Base-by-base conservation (phyloP, 2,113 vertebrate genomes). In the Edolisoma coerulescens region DNA sequence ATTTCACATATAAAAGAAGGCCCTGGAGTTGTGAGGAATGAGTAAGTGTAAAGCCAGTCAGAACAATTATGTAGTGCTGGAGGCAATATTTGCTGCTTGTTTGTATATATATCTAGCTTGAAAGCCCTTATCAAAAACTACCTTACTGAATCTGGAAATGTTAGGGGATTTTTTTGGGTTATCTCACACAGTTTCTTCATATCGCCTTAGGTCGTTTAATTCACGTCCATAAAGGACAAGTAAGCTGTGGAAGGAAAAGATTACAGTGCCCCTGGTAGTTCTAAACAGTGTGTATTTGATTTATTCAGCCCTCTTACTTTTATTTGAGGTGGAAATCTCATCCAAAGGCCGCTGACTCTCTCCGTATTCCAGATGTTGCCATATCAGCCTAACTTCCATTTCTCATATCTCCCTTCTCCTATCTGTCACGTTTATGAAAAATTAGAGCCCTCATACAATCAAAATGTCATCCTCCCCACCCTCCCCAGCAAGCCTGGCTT, bases 391-490 rank as follows among this genome's bases (percentile, higher is more conserved):
- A 56, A 93, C 86, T 94, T 60, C 45, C 74, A 94, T 95, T 96
- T 95, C 81, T 93, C 47, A 18, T 96, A 94, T 97, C 92, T 94
- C n/a, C 57, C 89, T 97, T 96, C 88, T 87, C 83, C 82, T 97
- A 98, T 97, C 87, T 96, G 64, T 85, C 79, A 84, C 88, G 71
- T 96, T 98, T 97, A 97, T 95, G 91, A 97, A 96, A 97, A 98
- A 98, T 97, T 94, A 96, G 94, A 96, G 61, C 78, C 69, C 70
- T 95, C 79, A 79, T 87, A 88, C 65, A 96, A 95, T 95, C 93
- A 97, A 98, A 98, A 98, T 97, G 89, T 97, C 97, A 98, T 89
- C 95, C 57, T 84, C 47, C 53, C 54, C 42, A 47, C 90, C 83
- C 90, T 93, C 80, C 59, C 32, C 94, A 88, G 94, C 61, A 96